Base-by-base conservation (phyloP, 2,113 vertebrate genomes). In the Haplotaxodon microlepis region DNA sequence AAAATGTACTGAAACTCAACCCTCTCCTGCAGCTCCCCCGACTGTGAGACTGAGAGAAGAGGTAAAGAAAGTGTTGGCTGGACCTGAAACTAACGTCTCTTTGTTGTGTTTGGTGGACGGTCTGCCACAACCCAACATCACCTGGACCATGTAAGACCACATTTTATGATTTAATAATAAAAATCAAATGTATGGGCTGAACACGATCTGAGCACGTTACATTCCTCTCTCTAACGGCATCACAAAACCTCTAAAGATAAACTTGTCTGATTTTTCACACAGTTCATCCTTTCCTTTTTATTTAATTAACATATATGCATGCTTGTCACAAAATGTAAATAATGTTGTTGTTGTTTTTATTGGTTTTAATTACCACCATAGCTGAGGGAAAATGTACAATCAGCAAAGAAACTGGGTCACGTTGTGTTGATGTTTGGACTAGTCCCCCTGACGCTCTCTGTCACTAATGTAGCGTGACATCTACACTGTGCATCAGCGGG, bases 61-160 rank as follows among this genome's bases (percentile, higher is more conserved):
- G 16, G 59, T 56, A 53, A 91, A 92, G 38, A 94, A 88, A 87
- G 95, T 96, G 40, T 27, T 93, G 14, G 96, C 95, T 1, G 96
- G 96, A 82, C 90, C 95, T 51, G 81, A 95, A 16, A 92, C 59
- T 50, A 96, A 95, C 1, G 91, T 93, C 19, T 90, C 96, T 34
- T 84, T 97, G 34, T 5, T 81, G 54, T 97, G 97, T 90, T 90
- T 95, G 87, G 96, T 96, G 17, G 89, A 88, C 1, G 97, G 97
- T 40, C 5, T 19, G 0, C 97, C 97, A 1, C 83, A 88, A 66
- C 96, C 97, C 73, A 92, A 82, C 40, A 97, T 97, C 88, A 91
- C 47, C 82, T 97, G 97, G 97, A 89, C 27, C 79, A 82, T 88
- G 96, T 97, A 92, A 94, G 95, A 84, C 42, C 14, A 14, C 2